Conservation (phyloP, 2,888 invertebrate genomes). For the Parnassius apollo region DNA sequence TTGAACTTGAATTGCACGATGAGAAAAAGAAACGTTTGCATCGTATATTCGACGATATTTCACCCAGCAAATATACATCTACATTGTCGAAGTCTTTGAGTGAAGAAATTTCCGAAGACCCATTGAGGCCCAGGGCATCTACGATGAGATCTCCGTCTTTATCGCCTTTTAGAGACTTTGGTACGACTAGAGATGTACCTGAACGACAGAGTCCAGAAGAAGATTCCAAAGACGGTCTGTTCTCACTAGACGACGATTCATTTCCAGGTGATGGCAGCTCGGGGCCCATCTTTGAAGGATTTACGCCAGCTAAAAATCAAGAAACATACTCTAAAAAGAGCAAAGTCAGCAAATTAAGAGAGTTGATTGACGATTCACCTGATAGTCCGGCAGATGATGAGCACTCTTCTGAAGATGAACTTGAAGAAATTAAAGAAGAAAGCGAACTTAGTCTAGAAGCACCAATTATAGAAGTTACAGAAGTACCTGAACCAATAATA, state of each 20-base stretch:
- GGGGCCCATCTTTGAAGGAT: conserved; percentile 78
- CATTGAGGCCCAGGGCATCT: conserved; percentile 53
- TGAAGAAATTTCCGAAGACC: conserved; percentile 80
- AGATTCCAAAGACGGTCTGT: conserved; percentile 81
- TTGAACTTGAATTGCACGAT: conserved; percentile 88
- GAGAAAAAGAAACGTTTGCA: conserved; percentile 76
- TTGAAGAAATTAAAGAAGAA: conserved; percentile 56
- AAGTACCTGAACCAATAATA: conserved; percentile 44
- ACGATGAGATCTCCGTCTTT: conserved; percentile 66
- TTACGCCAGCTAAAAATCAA: conserved; percentile 80
- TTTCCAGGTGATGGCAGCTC: conserved; percentile 80
- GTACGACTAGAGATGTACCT: conserved; percentile 76
- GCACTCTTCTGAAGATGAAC: conserved; percentile 74
- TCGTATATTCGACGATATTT: conserved; percentile 76
- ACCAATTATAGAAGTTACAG: conserved; percentile 42
- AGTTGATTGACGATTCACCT: conserved; percentile 74
- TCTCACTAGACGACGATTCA: conserved; percentile 82
- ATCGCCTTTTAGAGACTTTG: conserved; percentile 71
- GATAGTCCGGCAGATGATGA: conserved; percentile 78
- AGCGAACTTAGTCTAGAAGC: conserved; percentile 46
- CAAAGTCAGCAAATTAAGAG: conserved; percentile 70
- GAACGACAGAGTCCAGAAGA: conserved; percentile 84
- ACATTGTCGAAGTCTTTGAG: conserved; percentile 71
- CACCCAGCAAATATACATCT: conserved; percentile 72
- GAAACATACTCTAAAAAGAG: conserved; percentile 78